A percentile compares a stretch with the other conserved stretches of the same genome.
Evolutionary conservation across 1,140 invertebrate genomes (phyloP).

Genomic region (Battus philenor): DNA sequence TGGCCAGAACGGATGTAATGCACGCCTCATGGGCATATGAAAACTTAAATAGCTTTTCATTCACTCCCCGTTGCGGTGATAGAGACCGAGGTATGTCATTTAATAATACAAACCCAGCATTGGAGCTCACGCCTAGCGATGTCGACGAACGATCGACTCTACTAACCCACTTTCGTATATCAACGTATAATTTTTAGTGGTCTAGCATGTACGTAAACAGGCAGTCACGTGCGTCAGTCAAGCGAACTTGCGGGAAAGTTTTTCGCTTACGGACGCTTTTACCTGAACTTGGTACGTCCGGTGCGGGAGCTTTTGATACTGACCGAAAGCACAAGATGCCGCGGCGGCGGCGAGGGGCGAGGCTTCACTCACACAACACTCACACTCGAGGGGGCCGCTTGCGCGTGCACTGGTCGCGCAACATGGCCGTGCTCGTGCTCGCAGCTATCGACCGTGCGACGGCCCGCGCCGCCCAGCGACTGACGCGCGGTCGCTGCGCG

Average conservation of each 20-base stretch:
- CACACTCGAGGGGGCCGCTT: slow-evolving; percentile 40
- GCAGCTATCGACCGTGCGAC: slow-evolving; percentile 66
- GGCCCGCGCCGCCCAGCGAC: slow-evolving; percentile 69
- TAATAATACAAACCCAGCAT: no score
- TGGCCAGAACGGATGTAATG: no score
- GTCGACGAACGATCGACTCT: slow-evolving; percentile 7
- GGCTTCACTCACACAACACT: slow-evolving; percentile 44
- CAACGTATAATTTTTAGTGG: slow-evolving; percentile 5
- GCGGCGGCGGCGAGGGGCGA: slow-evolving; percentile 26
- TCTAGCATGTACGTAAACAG: not conserved
- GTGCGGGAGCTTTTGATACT: slow-evolving; percentile 22
- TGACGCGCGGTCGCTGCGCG: slow-evolving; percentile 65
- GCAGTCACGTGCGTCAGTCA: not conserved
- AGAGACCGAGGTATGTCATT: no score
- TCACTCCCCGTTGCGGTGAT: no score
- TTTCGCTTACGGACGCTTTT: not conserved
- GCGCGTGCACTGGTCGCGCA: slow-evolving; percentile 54
- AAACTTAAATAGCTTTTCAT: no score
- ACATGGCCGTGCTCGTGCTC: slow-evolving; percentile 51
- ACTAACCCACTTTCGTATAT: slow-evolving; percentile 15
- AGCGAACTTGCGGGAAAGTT: not conserved
- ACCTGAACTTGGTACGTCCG: slow-evolving; percentile 6
- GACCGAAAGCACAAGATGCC: slow-evolving; percentile 42
- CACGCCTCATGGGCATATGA: no score
- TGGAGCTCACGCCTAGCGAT: slow-evolving; percentile 1